Evolutionary conservation across 2,797 vertebrate species (phyloP).

Genomic region (Numenius phaeopus): DNA sequence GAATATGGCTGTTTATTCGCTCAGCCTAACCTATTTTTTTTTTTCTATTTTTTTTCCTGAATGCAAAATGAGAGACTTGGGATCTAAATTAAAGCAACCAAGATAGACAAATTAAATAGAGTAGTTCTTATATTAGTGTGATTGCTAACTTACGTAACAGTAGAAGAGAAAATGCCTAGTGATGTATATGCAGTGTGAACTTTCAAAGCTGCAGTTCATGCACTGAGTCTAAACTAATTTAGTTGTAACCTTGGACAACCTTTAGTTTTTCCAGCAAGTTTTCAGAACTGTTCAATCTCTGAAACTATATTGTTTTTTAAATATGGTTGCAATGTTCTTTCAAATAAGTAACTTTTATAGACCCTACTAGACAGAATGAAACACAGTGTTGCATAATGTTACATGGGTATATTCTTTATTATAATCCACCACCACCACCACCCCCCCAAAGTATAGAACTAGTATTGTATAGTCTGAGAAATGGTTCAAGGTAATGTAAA

Average conservation of each 20-base stretch:
- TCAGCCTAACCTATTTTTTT: not conserved
- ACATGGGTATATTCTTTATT: not conserved
- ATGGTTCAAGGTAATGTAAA: not conserved
- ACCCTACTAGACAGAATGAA: not conserved
- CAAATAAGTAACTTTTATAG: conserved; percentile 20
- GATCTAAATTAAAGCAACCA: not conserved
- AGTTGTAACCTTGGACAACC: not conserved
- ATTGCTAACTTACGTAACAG: not conserved
- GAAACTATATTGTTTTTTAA: not conserved
- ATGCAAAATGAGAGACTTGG: not conserved
- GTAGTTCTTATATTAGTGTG: not conserved
- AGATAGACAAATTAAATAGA: not conserved
- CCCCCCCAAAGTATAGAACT: not conserved
- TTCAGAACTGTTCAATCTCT: not conserved
- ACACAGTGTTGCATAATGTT: not conserved
- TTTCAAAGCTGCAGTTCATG: not conserved
- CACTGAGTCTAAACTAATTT: not conserved
- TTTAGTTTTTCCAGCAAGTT: not conserved
- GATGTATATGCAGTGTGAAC: not conserved
- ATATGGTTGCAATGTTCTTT: not conserved
- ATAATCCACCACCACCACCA: not conserved
- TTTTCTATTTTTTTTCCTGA: not conserved
- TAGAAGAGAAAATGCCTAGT: not conserved
- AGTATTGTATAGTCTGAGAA: not conserved
- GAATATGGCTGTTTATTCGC: not conserved